phyloP scores from a whole-genome alignment of 1,140 invertebrate species.

The Alviniconcha marisindica region DNA sequence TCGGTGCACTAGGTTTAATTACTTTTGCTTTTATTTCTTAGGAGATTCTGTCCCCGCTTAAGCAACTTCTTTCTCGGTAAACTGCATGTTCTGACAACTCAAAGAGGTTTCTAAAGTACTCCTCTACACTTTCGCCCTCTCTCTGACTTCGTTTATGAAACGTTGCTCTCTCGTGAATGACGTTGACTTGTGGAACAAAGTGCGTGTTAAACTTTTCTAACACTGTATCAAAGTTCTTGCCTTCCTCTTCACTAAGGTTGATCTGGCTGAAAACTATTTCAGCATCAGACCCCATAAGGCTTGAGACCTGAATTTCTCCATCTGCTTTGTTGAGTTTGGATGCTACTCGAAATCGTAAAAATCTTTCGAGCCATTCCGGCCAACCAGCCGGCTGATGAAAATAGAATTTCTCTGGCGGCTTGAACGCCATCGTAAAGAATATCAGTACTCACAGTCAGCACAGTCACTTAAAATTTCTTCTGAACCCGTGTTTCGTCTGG shows the following conservation, averaged over 20 bases:
- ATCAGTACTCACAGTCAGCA: too few species aligned
- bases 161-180: neutral
- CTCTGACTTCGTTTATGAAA: too few species aligned
- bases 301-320: neutral
- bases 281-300: neutral
- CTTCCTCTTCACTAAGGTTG: neutral
- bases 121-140: too few species aligned
- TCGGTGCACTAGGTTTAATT: too few species aligned
- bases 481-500: too few species aligned
- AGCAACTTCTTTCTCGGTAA: conserved; percentile 29
- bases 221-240: neutral
- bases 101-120: neutral
- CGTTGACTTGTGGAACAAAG: neutral
- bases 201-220: too few species aligned
- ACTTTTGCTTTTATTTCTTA: too few species aligned
- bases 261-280: too few species aligned
- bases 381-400: neutral
- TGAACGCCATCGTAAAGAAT: too few species aligned
- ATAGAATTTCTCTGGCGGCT: neutral
- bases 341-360: neutral
- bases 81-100: conserved; percentile 6
- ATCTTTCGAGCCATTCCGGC: neutral
- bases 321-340: neutral
- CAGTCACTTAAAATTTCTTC: too few species aligned
- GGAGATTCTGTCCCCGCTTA: too few species aligned